Percentiles rank a stretch among this genome's conserved stretches.
These are phyloP conservation scores for Noctilio leporinus DNA, from an alignment of 2,113 vertebrate species.

Conservation along the genomic window DNA sequence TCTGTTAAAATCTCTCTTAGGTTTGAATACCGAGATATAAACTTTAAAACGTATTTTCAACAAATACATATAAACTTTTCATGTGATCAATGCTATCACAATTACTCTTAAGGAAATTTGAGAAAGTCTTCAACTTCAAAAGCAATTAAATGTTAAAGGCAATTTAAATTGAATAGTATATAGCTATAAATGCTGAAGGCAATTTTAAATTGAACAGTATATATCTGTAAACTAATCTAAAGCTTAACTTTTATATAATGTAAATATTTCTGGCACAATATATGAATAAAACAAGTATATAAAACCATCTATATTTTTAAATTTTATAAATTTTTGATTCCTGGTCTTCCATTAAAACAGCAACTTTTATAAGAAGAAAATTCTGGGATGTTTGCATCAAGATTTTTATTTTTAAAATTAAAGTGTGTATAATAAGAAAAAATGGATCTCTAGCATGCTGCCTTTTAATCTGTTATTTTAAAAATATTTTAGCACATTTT, in stretches of 20 bases:
- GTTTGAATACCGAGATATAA: not conserved
- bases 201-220: conserved; percentile 37
- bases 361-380: not conserved
- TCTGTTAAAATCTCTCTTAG: not conserved
- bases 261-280: not conserved
- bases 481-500: conserved; percentile 5
- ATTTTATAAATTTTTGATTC: not conserved
- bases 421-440: not conserved
- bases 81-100: not conserved
- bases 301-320: not conserved
- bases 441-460: not conserved
- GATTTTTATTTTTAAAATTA: conserved; percentile 11
- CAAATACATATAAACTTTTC: not conserved
- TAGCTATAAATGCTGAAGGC: conserved; percentile 10
- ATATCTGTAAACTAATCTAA: not conserved
- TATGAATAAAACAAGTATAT: not conserved
- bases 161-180: conserved; percentile 27
- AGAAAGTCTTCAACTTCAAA: not conserved
- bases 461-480: not conserved
- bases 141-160: conserved; percentile 4
- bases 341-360: conserved; percentile 10
- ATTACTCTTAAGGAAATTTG: not conserved
- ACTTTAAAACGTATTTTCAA: not conserved
- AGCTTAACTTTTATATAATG: not conserved
- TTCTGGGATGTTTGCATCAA: not conserved